These are phyloP conservation scores for Sebastes melanostomus DNA, from an alignment of 2,797 vertebrate genomes.

Conservation along the genomic window DNA sequence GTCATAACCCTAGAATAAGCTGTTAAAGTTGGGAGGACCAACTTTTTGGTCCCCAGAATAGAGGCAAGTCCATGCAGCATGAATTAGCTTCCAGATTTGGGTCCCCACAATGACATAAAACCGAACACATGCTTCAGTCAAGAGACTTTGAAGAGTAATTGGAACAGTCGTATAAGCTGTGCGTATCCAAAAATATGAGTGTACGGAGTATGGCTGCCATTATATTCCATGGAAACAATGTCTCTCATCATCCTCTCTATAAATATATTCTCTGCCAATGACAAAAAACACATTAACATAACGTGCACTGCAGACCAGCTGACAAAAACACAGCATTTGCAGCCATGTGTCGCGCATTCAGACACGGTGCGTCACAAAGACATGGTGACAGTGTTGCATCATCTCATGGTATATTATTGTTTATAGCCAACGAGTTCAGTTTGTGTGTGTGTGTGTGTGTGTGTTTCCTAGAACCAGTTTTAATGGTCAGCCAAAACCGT, in stretches of 20 bases:
- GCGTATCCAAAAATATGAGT: slow-evolving; percentile 30
- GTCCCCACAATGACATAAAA: slow-evolving; percentile 27
- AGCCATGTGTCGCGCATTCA: slow-evolving; percentile 27
- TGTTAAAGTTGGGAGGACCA: background rate
- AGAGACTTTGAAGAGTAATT: slow-evolving; percentile 31
- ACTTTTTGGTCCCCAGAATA: background rate
- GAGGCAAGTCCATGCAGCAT: background rate
- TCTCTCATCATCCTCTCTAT: slow-evolving; percentile 44
- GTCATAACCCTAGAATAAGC: background rate
- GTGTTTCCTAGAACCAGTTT: slow-evolving; percentile 13
- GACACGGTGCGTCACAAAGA: slow-evolving; percentile 21
- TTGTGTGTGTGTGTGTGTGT: slow-evolving; percentile 19
- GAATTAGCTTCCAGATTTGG: background rate
- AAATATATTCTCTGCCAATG: slow-evolving; percentile 53
- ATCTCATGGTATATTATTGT: slow-evolving; percentile 28
- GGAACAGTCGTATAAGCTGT: slow-evolving; percentile 22
- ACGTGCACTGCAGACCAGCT: slow-evolving; percentile 31
- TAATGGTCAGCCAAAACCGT: slow-evolving; percentile 42
- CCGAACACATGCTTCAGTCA: slow-evolving; percentile 9
- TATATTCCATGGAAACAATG: slow-evolving; percentile 60
- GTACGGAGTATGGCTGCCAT: slow-evolving; percentile 7
- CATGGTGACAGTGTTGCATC: slow-evolving; percentile 30
- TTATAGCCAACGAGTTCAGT: slow-evolving; percentile 29
- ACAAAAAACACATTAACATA: slow-evolving; percentile 12
- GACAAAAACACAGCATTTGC: slow-evolving; percentile 11